phyloP scores from a whole-genome alignment of 2,113 vertebrate genomes.

The Corythornis cristatus region DNA sequence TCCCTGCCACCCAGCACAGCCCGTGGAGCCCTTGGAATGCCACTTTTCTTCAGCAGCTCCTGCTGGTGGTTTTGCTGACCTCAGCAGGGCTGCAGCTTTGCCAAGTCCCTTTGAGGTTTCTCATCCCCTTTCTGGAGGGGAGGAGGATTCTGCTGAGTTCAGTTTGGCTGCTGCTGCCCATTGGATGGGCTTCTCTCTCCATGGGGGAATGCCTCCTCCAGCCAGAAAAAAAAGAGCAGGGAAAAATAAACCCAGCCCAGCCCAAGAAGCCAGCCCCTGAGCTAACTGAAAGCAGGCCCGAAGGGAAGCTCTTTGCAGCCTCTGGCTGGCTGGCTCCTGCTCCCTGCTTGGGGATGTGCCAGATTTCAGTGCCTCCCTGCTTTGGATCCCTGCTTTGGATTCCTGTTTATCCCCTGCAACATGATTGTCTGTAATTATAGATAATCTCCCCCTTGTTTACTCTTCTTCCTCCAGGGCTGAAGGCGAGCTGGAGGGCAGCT shows the following conservation, averaged over 20 bases:
- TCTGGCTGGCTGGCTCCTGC: constrained; percentile 46
- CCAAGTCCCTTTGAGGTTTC: constrained; percentile 24
- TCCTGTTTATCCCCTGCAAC: constrained; percentile 75
- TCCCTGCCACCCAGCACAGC: not conserved
- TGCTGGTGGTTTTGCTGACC: constrained; percentile 34
- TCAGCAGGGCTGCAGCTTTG: not conserved
- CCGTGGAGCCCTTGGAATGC: not conserved
- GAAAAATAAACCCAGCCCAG: not conserved
- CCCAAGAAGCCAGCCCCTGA: not conserved
- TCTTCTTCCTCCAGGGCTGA: constrained; percentile 71
- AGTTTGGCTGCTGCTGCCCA: constrained; percentile 54
- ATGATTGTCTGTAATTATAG: constrained; percentile 80
- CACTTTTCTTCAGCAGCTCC: constrained; percentile 25
- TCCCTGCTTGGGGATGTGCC: constrained; percentile 65
- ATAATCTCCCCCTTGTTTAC: constrained; percentile 79
- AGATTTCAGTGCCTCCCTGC: constrained; percentile 70
- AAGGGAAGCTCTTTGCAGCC: constrained; percentile 2
- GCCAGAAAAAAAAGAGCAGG: constrained; percentile 22
- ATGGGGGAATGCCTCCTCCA: constrained; percentile 28
- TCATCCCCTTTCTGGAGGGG: constrained; percentile 19
- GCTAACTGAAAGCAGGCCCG: constrained; percentile 59
- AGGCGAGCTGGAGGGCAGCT: constrained; percentile 34
- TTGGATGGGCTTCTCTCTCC: constrained; percentile 28
- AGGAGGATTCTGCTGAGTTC: constrained; percentile 60
- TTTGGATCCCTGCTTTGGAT: constrained; percentile 76